Evolutionary conservation across 1,140 invertebrate species (phyloP), one percentile per base, ranked within the genome.

Genomic region (Pseudomyrmex cubaensis): DNA sequence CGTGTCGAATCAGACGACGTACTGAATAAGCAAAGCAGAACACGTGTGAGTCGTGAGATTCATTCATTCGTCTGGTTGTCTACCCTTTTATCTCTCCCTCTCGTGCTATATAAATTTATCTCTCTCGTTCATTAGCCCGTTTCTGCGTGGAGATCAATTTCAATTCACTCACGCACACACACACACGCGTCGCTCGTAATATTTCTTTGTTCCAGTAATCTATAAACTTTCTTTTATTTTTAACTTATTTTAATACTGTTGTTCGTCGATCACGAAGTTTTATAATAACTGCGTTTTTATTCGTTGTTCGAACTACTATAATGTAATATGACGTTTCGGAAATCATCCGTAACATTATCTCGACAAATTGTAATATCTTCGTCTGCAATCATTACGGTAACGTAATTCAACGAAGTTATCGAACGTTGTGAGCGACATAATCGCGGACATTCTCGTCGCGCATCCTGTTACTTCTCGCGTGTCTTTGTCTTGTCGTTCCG

Each of bases 31-130:
- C 80, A 82, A 87, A 80, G 62, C 85, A 62, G 61, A 90, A 90
- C 87, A 88, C 84, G 70, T 86, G 80, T 86, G 84, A 85, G 77
- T 73, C 73, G 84, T 89, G 86, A 87, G 82, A 88, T 90, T 90
- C 89, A 90, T 90, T 90, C 87, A 89, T 84, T 86, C 89, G 83
- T 85, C 80, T 84, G 74, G 69, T 61, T 46, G 62, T 48, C 77
- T 50, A 48, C 61, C 70, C 48, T 44, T 63, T 20, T 35, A 25
- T 20, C 50, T 46, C 20, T 17, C 48, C 25, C 63, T n/a, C 52
- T 17, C 35, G 35, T 5, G 35, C 35, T 7, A 35, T 35, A 59
- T 69, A 70, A 59, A 63, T 84, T 80, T 84, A 84, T 89, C 77
- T 89, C 70, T 76, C 61, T 83, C 70, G 66, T 66, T 86, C 80